Conservation (phyloP, 92 coral and sea anemone genomes). For the Umimayanthus chanpuru region DNA sequence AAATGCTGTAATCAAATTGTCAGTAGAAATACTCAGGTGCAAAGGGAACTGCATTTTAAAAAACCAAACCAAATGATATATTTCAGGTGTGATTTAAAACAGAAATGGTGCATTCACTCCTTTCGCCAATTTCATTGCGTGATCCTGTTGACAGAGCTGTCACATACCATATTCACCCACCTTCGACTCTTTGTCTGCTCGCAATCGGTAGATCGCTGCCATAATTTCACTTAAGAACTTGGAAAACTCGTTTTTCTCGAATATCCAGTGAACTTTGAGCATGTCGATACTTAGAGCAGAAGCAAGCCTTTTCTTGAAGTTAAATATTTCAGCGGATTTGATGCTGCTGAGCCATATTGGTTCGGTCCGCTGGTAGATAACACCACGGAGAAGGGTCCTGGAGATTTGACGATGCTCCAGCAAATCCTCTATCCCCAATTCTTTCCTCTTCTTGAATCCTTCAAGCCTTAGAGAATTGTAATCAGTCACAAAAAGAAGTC, state of each 20-base stretch:
- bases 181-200: constrained; percentile 78
- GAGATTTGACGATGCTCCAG: constrained; percentile 59
- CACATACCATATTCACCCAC: constrained; percentile 42
- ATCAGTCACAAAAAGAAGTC: constrained; percentile 71
- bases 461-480: constrained; percentile 67
- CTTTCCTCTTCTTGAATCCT: constrained; percentile 67
- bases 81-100: too few relatives aligned
- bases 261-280: constrained; percentile 63
- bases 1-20: too few relatives aligned
- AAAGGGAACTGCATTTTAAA: background rate
- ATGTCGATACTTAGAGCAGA: constrained; percentile 56
- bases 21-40: background rate
- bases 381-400: constrained; percentile 58
- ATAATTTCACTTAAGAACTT: constrained; percentile 57
- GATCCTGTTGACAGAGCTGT: background rate
- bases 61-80: background rate
- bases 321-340: constrained; percentile 78
- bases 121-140: background rate
- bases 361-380: constrained; percentile 69
- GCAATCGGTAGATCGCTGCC: constrained; percentile 65
- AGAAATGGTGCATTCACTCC: background rate
- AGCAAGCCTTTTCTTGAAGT: constrained; percentile 80
- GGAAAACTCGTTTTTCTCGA: constrained; percentile 37
- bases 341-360: constrained; percentile 75
- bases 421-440: constrained; percentile 69